These are phyloP conservation scores for Aproaerema taeniolella DNA, from an alignment of 2,888 invertebrate species.

Conservation along the genomic window DNA sequence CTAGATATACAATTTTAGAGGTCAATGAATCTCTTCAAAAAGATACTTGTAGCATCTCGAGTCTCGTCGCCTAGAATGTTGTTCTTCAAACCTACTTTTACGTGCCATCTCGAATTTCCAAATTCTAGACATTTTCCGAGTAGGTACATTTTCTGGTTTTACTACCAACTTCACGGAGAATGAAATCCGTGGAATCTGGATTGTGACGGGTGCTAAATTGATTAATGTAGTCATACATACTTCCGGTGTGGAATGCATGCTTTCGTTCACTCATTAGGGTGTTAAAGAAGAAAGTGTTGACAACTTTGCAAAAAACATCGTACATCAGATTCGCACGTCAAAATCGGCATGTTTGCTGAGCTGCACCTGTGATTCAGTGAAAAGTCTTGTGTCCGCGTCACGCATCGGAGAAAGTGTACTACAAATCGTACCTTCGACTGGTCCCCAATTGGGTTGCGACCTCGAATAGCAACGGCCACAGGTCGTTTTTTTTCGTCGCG, in stretches of 20 bases:
- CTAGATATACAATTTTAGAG: slow-evolving; percentile 33
- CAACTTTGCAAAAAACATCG: too few species aligned
- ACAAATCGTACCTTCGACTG: slow-evolving; percentile 61
- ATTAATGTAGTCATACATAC: too few species aligned
- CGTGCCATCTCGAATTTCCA: slow-evolving; percentile 26
- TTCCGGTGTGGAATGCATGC: too few species aligned
- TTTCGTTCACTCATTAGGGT: too few species aligned
- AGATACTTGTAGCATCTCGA: slow-evolving; percentile 31
- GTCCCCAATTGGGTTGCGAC: slow-evolving; percentile 70
- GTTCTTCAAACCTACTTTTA: slow-evolving; percentile 48
- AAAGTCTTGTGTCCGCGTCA: slow-evolving; percentile 62
- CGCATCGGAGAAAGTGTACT: slow-evolving; percentile 73
- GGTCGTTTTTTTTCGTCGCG: slow-evolving; percentile 50
- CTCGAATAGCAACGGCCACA: slow-evolving; percentile 59
- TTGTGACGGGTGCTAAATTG: too few species aligned
- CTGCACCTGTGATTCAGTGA: slow-evolving; percentile 49
- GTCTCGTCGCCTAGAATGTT: slow-evolving; percentile 39
- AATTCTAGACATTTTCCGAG: too few species aligned
- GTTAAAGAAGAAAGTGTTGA: too few species aligned
- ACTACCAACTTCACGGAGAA: too few species aligned
- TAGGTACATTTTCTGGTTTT: too few species aligned
- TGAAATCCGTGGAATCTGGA: too few species aligned
- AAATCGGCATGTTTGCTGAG: slow-evolving; percentile 31
- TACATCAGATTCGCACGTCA: slow-evolving; percentile 35
- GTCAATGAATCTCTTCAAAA: slow-evolving; percentile 43